These are phyloP conservation scores for Habroteleia sp. DNA, from an alignment of 2,888 invertebrate genomes.

Conservation along the genomic window DNA sequence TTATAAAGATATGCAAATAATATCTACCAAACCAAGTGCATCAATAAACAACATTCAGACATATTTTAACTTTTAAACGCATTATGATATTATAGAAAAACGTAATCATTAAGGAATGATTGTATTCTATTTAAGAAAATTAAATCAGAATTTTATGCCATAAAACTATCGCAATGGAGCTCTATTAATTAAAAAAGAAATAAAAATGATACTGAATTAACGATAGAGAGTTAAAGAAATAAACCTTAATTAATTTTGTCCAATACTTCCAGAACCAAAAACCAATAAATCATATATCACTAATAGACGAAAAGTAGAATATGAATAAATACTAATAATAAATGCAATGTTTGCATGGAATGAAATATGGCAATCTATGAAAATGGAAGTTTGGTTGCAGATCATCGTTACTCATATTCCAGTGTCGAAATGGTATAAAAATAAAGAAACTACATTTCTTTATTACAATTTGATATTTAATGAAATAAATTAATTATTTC, in stretches of 20 bases:
- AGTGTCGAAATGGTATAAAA: constrained; percentile 22
- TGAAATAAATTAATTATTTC: not conserved
- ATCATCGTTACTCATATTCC: constrained; percentile 27
- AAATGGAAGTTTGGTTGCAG: constrained; percentile 39
- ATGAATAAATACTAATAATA: constrained; percentile 28
- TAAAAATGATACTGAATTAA: constrained; percentile 15
- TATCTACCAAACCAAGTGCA: constrained; percentile 21
- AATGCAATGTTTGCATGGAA: constrained; percentile 50
- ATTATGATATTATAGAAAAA: constrained; percentile 5
- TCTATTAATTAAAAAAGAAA: constrained; percentile 5
- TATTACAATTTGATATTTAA: too few species aligned
- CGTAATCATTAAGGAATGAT: constrained; percentile 32
- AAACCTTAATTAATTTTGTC: constrained; percentile 26
- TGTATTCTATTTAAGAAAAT: not conserved
- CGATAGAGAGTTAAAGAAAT: constrained; percentile 19
- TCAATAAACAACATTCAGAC: constrained; percentile 43
- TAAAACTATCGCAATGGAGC: constrained; percentile 13
- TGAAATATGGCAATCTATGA: constrained; percentile 60
- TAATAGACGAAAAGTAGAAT: constrained; percentile 5
- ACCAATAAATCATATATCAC: constrained; percentile 19
- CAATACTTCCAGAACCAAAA: constrained; percentile 26
- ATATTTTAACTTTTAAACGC: constrained; percentile 31
- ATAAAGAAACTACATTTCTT: constrained; percentile 3
- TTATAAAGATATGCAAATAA: too few species aligned
- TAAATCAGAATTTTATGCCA: constrained; percentile 13